Percentiles rank a stretch among this genome's conserved stretches.
Conservation (phyloP, 1,140 invertebrate species). For the Anoplolepis gracilipes region DNA sequence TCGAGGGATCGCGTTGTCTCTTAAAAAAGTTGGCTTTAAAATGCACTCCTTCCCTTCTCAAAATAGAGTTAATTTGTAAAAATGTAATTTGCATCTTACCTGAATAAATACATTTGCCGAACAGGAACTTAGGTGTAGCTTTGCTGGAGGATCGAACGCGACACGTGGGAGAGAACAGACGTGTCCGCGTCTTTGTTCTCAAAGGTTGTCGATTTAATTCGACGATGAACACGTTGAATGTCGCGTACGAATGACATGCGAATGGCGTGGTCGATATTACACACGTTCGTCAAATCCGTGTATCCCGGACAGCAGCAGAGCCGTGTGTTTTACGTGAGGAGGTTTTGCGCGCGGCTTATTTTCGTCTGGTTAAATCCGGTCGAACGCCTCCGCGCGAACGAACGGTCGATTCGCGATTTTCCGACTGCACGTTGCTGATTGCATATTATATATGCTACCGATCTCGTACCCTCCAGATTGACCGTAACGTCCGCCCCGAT, state of each 20-base stretch:
- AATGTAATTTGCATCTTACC: neutral
- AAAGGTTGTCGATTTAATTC: constrained; percentile 42
- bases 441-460: constrained; percentile 28
- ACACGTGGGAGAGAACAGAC: neutral
- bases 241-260: neutral
- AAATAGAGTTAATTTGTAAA: neutral
- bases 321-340: neutral
- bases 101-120: neutral
- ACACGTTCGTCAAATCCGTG: constrained; percentile 8
- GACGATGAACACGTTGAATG: constrained; percentile 22
- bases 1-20: no score
- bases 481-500: neutral
- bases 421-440: constrained; percentile 7
- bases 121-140: neutral
- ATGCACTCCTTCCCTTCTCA: neutral
- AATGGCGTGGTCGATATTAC: constrained; percentile 15
- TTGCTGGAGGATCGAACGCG: neutral
- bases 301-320: constrained; percentile 1
- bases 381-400: constrained; percentile 37
- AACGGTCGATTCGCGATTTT: constrained; percentile 1
- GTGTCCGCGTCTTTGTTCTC: neutral
- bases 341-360: constrained; percentile 34
- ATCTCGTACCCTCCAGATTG: neutral
- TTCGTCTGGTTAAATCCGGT: constrained; percentile 49
- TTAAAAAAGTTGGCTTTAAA: neutral